Conservation (phyloP, 2,797 vertebrate species). For the Malacoraja senta region DNA sequence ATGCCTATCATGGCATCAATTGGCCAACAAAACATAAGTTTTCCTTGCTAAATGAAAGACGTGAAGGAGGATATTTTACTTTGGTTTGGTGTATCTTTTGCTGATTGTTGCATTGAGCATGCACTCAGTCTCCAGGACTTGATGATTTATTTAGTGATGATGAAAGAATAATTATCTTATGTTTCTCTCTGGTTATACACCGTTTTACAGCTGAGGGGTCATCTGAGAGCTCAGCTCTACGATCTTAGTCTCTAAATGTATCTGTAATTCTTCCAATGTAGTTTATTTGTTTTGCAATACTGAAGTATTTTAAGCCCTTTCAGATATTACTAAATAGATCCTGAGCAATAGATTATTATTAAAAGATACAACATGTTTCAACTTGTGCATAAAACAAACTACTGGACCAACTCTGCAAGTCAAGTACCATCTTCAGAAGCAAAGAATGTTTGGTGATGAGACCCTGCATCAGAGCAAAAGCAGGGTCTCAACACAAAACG, state of each 20-base stretch:
- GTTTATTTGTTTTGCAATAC: neutral
- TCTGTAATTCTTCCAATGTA: neutral
- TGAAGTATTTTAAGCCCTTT: neutral
- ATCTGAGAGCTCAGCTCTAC: neutral
- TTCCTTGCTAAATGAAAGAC: neutral
- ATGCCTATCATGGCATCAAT: neutral
- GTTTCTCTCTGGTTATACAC: neutral
- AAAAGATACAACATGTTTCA: neutral
- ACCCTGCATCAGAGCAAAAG: no score
- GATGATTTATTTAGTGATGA: slow-evolving; percentile 32
- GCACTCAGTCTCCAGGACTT: neutral
- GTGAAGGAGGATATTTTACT: neutral
- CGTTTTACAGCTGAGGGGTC: neutral
- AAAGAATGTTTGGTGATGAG: no score
- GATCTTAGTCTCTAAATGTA: neutral
- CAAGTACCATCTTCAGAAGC: no score
- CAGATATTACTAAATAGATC: neutral
- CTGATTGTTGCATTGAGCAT: neutral
- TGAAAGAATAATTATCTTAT: slow-evolving; percentile 22
- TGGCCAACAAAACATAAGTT: neutral
- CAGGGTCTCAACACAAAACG: no score
- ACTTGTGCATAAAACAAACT: neutral
- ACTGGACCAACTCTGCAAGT: no score
- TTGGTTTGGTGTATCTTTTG: neutral
- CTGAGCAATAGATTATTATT: neutral